Evolutionary conservation across 2,113 vertebrate genomes (phyloP).

Genomic region (Condylura cristata): DNA sequence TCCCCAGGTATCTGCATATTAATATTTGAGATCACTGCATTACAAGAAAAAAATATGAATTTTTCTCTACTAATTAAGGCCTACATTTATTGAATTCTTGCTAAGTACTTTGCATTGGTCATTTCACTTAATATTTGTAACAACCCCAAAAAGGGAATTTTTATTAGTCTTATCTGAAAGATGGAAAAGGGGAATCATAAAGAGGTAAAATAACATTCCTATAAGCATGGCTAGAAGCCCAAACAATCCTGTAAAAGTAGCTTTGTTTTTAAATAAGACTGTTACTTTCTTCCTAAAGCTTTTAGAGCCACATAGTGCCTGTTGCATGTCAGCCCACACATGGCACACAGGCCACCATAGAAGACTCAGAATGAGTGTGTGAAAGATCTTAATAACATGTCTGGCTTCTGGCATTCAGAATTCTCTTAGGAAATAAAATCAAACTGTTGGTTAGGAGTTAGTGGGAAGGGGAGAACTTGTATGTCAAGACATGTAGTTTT

Average conservation of each 20-base stretch:
- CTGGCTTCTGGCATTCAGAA: background rate
- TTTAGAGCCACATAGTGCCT: background rate
- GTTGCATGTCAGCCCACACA: background rate
- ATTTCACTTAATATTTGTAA: background rate
- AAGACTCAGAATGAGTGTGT: background rate
- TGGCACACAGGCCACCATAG: background rate
- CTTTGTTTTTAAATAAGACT: background rate
- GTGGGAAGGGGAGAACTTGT: background rate
- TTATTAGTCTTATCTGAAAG: background rate
- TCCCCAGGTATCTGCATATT: background rate
- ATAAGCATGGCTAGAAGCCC: background rate
- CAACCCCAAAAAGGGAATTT: background rate
- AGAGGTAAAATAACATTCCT: background rate
- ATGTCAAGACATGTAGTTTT: background rate
- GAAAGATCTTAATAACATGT: background rate
- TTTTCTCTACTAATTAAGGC: background rate
- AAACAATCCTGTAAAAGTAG: background rate
- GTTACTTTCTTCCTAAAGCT: background rate
- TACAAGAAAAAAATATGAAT: slow-evolving; percentile 27
- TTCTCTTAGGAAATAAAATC: background rate
- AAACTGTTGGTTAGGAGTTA: background rate
- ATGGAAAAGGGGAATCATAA: background rate
- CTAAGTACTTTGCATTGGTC: slow-evolving; percentile 2
- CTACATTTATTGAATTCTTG: slow-evolving; percentile 4
- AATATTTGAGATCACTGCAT: slow-evolving; percentile 3